Conservation (phyloP, 2,797 vertebrate genomes). For the Sciurus carolinensis region DNA sequence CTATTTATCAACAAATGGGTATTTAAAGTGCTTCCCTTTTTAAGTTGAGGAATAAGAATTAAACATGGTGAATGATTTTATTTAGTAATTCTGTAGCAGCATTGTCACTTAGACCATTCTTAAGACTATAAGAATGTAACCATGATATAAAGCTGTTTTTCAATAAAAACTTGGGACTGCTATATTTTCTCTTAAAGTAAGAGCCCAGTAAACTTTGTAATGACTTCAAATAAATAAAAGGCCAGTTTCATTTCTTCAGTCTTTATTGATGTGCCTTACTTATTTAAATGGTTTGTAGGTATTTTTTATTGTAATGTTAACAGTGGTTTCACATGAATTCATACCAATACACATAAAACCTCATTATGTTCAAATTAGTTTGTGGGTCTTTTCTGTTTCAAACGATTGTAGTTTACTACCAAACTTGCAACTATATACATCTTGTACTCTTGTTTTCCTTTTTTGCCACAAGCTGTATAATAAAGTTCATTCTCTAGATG, state of each 20-base stretch:
- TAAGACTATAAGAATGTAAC: conserved; percentile 44
- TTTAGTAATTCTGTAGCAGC: neutral
- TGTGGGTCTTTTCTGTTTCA: neutral
- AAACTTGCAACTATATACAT: conserved; percentile 49
- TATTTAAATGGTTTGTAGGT: conserved; percentile 30
- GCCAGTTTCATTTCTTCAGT: conserved; percentile 38
- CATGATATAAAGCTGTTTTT: neutral
- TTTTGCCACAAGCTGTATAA: conserved; percentile 67
- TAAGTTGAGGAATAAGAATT: conserved; percentile 17
- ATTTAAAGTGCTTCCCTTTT: neutral
- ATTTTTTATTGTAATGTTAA: conserved; percentile 73
- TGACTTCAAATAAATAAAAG: conserved; percentile 63
- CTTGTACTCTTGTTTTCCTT: conserved; percentile 59
- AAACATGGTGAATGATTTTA: neutral
- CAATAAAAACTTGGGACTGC: neutral
- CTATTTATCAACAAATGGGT: neutral
- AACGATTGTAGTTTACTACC: conserved; percentile 73
- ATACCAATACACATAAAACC: conserved; percentile 30
- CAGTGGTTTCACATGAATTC: conserved; percentile 42
- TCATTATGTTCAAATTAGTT: conserved; percentile 67
- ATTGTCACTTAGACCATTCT: neutral
- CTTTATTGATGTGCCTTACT: conserved; percentile 29
- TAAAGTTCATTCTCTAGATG: conserved; percentile 56
- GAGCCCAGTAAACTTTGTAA: conserved; percentile 53
- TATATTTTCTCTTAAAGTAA: conserved; percentile 49